These are phyloP conservation scores for Embiotoca jacksoni DNA, from an alignment of 2,113 vertebrate species.

Conservation along the genomic window DNA sequence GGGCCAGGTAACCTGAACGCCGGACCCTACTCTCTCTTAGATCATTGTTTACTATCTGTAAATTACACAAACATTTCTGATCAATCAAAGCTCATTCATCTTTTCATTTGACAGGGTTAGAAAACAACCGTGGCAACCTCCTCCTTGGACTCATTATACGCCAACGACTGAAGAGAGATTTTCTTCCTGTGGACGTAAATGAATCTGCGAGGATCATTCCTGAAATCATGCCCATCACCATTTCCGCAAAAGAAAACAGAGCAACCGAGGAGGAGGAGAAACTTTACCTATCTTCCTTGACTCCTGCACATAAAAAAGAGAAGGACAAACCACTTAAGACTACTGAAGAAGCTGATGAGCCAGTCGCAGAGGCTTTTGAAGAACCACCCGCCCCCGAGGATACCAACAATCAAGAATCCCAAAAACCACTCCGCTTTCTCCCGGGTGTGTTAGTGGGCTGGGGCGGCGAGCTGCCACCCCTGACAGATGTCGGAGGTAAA, in stretches of 20 bases:
- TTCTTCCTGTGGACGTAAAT: conserved; percentile 83
- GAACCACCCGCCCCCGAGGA: conserved; percentile 82
- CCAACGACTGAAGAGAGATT: conserved; percentile 92
- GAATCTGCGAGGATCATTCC: conserved; percentile 85
- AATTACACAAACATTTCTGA: background rate
- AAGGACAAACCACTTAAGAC: conserved; percentile 85
- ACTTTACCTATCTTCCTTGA: conserved; percentile 91
- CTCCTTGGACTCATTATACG: conserved; percentile 95
- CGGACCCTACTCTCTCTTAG: background rate
- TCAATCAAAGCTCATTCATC: conserved; percentile 19
- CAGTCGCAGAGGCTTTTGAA: conserved; percentile 66
- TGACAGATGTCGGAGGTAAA: conserved; percentile 88
- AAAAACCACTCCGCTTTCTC: conserved; percentile 94
- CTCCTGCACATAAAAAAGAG: conserved; percentile 87
- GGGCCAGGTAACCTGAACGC: conserved; percentile 90
- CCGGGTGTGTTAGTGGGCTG: conserved; percentile 95
- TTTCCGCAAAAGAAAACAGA: conserved; percentile 78
- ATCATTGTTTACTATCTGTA: conserved; percentile 6
- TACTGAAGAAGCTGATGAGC: conserved; percentile 74
- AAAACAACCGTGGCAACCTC: conserved; percentile 93
- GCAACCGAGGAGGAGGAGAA: conserved; percentile 88
- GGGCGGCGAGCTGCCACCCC: conserved; percentile 89
- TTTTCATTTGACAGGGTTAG: conserved; percentile 88
- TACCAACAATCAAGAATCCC: conserved; percentile 83
- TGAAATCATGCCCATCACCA: conserved; percentile 88